phyloP scores from a whole-genome alignment of 1,140 invertebrate species.

The Meloidogyne chitwoodi region DNA sequence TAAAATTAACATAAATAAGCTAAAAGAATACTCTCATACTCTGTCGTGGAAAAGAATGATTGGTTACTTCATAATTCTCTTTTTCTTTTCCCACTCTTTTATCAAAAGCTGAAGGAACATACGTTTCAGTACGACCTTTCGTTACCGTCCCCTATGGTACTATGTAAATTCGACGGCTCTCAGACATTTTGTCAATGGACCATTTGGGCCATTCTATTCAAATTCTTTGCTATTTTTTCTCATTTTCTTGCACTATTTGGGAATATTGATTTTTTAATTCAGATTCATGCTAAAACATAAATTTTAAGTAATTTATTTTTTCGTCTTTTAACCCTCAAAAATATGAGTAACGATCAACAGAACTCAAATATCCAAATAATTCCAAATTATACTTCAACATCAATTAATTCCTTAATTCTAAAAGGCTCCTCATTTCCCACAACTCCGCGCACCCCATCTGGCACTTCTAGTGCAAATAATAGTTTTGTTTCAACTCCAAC shows the following conservation, averaged over 20 bases:
- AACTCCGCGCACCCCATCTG: background rate
- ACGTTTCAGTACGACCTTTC: too few relatives aligned
- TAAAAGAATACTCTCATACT: background rate
- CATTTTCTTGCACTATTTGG: background rate
- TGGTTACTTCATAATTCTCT: too few relatives aligned
- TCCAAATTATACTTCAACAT: background rate
- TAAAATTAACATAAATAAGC: background rate
- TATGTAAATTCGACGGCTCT: too few relatives aligned
- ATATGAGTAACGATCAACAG: background rate
- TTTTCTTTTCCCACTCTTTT: too few relatives aligned
- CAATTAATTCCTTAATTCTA: background rate
- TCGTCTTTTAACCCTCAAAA: too few relatives aligned
- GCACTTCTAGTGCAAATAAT: background rate
- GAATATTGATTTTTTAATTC: background rate
- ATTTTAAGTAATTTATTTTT: too few relatives aligned
- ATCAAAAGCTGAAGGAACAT: too few relatives aligned
- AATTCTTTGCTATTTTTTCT: background rate
- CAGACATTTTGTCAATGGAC: too few relatives aligned
- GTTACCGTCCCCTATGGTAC: too few relatives aligned
- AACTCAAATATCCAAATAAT: background rate
- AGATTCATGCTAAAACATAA: too few relatives aligned
- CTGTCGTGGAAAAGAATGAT: background rate
- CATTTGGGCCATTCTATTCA: too few relatives aligned
- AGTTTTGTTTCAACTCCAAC: background rate
- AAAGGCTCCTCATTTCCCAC: background rate